Evolutionary conservation across 2,888 invertebrate genomes (phyloP).

Genomic region (Antheraea yamamai): DNA sequence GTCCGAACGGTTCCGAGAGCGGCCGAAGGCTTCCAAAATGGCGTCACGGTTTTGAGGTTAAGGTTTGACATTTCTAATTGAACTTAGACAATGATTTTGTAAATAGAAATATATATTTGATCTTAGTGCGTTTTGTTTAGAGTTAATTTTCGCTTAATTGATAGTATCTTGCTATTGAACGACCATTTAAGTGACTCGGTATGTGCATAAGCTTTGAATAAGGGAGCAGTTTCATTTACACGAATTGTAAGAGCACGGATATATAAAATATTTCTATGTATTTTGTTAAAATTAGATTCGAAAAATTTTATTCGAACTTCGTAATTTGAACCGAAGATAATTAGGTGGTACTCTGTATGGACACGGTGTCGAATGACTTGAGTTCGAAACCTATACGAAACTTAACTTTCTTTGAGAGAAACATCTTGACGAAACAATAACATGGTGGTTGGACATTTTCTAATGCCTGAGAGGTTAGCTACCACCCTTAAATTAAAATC

Average conservation of each 20-base stretch:
- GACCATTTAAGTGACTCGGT: slow-evolving; percentile 55
- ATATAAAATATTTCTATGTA: neutral
- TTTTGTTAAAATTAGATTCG: neutral
- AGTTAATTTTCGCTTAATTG: slow-evolving; percentile 46
- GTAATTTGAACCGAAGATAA: too few species aligned
- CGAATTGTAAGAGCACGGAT: neutral
- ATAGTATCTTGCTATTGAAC: slow-evolving; percentile 38
- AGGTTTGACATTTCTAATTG: slow-evolving; percentile 79
- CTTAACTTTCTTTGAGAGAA: too few species aligned
- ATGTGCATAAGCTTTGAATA: slow-evolving; percentile 21
- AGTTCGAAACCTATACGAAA: too few species aligned
- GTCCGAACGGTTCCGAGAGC: slow-evolving; percentile 58
- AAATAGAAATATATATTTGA: slow-evolving; percentile 34
- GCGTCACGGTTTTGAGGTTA: slow-evolving; percentile 81
- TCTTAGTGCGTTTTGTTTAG: slow-evolving; percentile 33
- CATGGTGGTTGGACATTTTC: too few species aligned
- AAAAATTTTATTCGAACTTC: too few species aligned
- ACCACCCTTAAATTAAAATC: too few species aligned
- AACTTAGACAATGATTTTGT: slow-evolving; percentile 45
- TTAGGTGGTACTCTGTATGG: too few species aligned
- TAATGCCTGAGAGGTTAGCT: too few species aligned
- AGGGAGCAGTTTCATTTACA: slow-evolving; percentile 32
- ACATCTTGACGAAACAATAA: too few species aligned
- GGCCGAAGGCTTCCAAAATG: slow-evolving; percentile 67
- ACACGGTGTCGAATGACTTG: too few species aligned